Base-by-base conservation (phyloP, 2,888 invertebrate species). In the Pterostichus niger region DNA sequence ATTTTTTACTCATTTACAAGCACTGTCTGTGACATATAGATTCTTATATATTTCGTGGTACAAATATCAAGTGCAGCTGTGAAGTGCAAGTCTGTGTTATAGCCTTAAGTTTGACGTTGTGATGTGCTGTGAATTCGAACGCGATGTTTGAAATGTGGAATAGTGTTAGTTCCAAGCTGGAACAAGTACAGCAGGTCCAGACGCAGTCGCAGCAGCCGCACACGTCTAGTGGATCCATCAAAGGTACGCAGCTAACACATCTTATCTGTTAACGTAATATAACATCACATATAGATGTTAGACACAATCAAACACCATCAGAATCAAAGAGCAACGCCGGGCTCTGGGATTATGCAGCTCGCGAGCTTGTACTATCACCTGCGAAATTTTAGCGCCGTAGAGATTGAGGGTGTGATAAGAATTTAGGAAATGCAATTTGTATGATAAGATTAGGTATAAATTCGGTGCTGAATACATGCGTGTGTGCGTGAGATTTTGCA, bases 61-160 rank as follows among this genome's bases (percentile, higher is more conserved):
- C 81, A 81, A 81, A 80, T 75, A 52, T 73, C 40, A 68, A 68
- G 80, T 80, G 80, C 80, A 80, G 80, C 80, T 80, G 80, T 78
- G 59, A 59, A 56, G 33, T 59, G 44, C 44, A 59, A 59, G 52
- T 59, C 35, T 44, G 31, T 44, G 59, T 59, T 44, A 54, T 78
- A 56, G 35, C 24, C n/a, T 40, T 79, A 61, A 44, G 61, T 78
- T 49, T 68, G 46, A 68, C 80, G 35, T 52, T 82, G 71, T 82
- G 75, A 46, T 75, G 75, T 75, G 75, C 11, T 44, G 17, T 44
- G 35, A 64, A 15, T 44, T 7, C 44, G 40, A 68, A 71, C 71
- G 44, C 54, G 90, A 95, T 95, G 95, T 95, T 95, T 91, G 95
- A 95, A 91, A 95, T 95, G 94, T 95, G 95, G 95, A 95, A 93